Percentiles rank a stretch among this genome's conserved stretches.
Evolutionary conservation across 2,888 invertebrate species (phyloP).

Genomic region (Prenolepis imparis): DNA sequence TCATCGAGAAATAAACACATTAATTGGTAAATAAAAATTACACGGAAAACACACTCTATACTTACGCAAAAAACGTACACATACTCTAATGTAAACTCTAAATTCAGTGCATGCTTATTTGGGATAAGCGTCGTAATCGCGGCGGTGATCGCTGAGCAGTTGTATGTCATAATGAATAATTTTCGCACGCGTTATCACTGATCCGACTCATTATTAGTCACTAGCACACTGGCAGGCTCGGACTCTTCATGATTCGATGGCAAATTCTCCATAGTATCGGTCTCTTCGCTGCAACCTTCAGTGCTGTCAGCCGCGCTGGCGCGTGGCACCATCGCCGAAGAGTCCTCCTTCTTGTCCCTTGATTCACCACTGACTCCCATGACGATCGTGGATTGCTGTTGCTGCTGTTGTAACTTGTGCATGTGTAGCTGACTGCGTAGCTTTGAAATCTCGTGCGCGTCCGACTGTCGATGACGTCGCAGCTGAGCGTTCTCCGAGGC

Average conservation of each 20-base stretch:
- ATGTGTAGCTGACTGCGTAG: conserved; percentile 78
- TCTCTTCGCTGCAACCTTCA: conserved; percentile 78
- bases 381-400: conserved; percentile 46
- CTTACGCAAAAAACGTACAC: conserved; percentile 44
- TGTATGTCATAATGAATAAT: conserved; percentile 68
- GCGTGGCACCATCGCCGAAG: conserved; percentile 41
- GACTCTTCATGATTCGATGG: conserved; percentile 76
- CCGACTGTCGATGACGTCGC: conserved; percentile 74
- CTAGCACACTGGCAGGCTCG: conserved; percentile 73
- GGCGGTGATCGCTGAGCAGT: conserved; percentile 80
- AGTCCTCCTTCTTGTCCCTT: conserved; percentile 68
- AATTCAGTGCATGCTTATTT: conserved; percentile 79
- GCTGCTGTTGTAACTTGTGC: conserved; percentile 71
- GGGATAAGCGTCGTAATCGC: conserved; percentile 77
- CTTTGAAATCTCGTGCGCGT: conserved; percentile 80
- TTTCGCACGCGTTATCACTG: conserved; percentile 65
- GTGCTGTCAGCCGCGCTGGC: conserved; percentile 82
- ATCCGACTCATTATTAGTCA: conserved; percentile 79
- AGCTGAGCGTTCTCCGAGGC: conserved; percentile 72
- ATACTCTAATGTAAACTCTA: conserved; percentile 70
- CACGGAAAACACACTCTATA: neutral
- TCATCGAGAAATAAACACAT: neutral
- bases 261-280: conserved; percentile 65
- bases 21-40: neutral
- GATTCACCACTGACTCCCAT: conserved; percentile 22